A percentile compares a stretch with the other conserved stretches of the same genome.
phyloP scores from a whole-genome alignment of 2,888 invertebrate genomes.

The Diarsia dahlii region DNA sequence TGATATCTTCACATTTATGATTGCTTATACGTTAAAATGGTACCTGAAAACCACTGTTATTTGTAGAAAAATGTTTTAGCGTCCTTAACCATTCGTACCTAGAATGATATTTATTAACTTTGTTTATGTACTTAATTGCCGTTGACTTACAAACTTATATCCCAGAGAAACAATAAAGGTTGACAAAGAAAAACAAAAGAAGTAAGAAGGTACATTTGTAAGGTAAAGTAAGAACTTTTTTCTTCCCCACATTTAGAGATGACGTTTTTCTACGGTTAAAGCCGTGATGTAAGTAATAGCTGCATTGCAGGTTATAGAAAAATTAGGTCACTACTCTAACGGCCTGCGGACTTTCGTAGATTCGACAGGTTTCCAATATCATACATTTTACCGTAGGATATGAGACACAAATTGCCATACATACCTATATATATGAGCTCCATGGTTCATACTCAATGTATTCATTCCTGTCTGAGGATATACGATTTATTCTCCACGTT shows the following conservation, averaged over 20 bases:
- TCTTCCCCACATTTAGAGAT: slow-evolving; percentile 9
- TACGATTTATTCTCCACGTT: slow-evolving; percentile 51
- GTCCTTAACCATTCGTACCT: too few relatives aligned
- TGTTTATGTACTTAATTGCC: background rate
- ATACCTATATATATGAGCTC: slow-evolving; percentile 21
- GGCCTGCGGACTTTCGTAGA: slow-evolving; percentile 69
- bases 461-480: slow-evolving; percentile 34
- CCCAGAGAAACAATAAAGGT: background rate
- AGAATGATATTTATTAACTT: background rate
- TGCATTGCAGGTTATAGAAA: slow-evolving; percentile 87
- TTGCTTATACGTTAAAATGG: too few relatives aligned
- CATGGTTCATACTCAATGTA: slow-evolving; percentile 36
- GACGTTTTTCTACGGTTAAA: slow-evolving; percentile 56
- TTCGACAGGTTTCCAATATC: slow-evolving; percentile 79
- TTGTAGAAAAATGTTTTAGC: too few relatives aligned
- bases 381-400: slow-evolving; percentile 60
- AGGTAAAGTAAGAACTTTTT: slow-evolving; percentile 1
- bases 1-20: too few relatives aligned
- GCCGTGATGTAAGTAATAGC: slow-evolving; percentile 67
- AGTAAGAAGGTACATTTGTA: background rate
- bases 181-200: slow-evolving; percentile 4
- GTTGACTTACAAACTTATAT: background rate
- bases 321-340: slow-evolving; percentile 81
- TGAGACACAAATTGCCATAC: slow-evolving; percentile 36
- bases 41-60: too few relatives aligned